Conservation (phyloP, 2,797 vertebrate species). For the Enteromius paludinosus region DNA sequence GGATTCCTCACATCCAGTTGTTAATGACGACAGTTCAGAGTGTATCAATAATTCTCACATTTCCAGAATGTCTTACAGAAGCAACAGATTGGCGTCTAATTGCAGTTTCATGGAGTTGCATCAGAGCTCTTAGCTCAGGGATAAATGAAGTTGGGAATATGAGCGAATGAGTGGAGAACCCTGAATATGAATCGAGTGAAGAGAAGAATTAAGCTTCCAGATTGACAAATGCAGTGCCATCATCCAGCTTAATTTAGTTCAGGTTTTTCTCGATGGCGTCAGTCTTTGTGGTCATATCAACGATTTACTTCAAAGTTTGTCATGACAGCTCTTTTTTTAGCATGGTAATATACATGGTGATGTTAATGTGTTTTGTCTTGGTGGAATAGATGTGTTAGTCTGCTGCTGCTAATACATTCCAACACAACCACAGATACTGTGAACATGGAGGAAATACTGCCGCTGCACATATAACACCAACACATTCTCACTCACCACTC, state of each 20-base stretch:
- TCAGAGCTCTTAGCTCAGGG: constrained; percentile 50
- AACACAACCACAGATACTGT: no score
- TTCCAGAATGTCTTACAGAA: constrained; percentile 20
- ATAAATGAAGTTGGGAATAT: constrained; percentile 7
- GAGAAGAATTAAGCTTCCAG: not conserved
- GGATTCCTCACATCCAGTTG: not conserved
- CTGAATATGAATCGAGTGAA: not conserved
- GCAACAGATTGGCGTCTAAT: constrained; percentile 50
- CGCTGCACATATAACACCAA: no score
- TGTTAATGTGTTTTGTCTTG: not conserved
- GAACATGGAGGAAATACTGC: no score
- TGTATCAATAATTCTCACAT: constrained; percentile 40
- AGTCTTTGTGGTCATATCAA: not conserved
- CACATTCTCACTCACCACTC: no score
- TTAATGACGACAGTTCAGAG: constrained; percentile 5
- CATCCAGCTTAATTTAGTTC: not conserved
- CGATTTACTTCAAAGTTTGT: not conserved
- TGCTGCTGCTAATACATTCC: not conserved
- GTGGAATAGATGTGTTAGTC: not conserved
- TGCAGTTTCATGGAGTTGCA: constrained; percentile 59
- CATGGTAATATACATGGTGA: not conserved
- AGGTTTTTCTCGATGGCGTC: not conserved
- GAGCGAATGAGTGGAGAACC: constrained; percentile 1
- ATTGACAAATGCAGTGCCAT: not conserved
- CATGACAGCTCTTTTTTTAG: not conserved